A percentile compares a stretch with the other conserved stretches of the same genome.
These are phyloP conservation scores for Tanypteryx hageni DNA, from an alignment of 2,888 invertebrate genomes.

Conservation along the genomic window DNA sequence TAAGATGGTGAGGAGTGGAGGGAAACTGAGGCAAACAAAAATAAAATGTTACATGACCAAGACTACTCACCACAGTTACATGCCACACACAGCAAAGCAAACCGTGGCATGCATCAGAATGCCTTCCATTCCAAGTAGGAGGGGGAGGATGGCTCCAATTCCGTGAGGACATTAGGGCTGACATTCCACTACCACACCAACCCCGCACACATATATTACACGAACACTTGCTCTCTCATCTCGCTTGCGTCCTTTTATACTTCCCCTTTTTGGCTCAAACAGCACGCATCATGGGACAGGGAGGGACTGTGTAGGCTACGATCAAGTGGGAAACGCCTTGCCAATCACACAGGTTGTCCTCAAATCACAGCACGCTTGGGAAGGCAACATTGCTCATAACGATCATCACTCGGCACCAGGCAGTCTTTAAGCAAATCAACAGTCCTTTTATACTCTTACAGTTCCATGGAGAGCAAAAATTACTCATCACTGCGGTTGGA, in stretches of 20 bases:
- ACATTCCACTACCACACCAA: conserved; percentile 41
- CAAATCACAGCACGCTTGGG: background rate
- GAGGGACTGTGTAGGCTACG: conserved; percentile 8
- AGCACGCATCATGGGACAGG: conserved; percentile 14
- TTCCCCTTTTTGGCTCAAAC: conserved; percentile 32
- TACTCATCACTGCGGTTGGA: background rate
- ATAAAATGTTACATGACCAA: conserved; percentile 39
- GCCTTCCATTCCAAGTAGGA: conserved; percentile 59
- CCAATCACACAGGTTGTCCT: background rate
- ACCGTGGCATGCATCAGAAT: conserved; percentile 63
- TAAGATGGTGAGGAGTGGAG: background rate
- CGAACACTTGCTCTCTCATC: conserved; percentile 45
- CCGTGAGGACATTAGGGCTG: conserved; percentile 53
- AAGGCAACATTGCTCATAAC: background rate
- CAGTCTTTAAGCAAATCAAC: background rate
- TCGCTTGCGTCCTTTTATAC: conserved; percentile 40
- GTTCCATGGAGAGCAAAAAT: background rate
- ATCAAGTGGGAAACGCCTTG: background rate
- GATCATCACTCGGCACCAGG: background rate
- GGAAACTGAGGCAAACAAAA: conserved; percentile 39
- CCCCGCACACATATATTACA: conserved; percentile 49
- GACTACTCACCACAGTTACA: conserved; percentile 48
- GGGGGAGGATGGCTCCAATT: conserved; percentile 58
- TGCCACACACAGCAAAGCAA: conserved; percentile 62
- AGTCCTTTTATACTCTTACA: background rate